phyloP scores from a whole-genome alignment of 2,113 vertebrate genomes.

The Syrmaticus mikado region DNA sequence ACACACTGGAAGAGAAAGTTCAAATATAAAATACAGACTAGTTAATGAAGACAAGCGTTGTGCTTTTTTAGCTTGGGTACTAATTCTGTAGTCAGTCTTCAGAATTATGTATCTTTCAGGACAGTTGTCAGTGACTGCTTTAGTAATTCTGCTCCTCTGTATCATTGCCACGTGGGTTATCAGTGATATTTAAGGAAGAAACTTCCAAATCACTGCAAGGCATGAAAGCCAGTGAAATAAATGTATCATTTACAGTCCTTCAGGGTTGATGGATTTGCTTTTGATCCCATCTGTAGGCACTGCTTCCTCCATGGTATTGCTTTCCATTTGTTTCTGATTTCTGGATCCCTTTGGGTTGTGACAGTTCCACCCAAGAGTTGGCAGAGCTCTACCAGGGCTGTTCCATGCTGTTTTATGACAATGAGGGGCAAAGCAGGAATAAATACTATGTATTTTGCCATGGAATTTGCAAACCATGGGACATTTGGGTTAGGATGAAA shows the following conservation, averaged over 20 bases:
- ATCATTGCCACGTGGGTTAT: not conserved
- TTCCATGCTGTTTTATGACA: too few relatives aligned
- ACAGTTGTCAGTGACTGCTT: too few relatives aligned
- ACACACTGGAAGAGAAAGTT: not conserved
- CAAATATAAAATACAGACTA: not conserved
- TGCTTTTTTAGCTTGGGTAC: not conserved
- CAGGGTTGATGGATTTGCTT: not conserved
- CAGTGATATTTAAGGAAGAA: not conserved
- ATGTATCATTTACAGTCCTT: not conserved
- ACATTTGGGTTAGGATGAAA: not conserved
- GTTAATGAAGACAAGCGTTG: not conserved
- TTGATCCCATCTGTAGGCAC: not conserved
- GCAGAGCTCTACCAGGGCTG: too few relatives aligned
- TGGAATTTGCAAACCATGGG: not conserved
- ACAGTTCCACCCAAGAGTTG: too few relatives aligned
- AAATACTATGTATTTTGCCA: not conserved
- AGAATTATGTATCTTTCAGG: not conserved
- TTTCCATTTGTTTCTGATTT: not conserved
- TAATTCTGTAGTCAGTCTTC: not conserved
- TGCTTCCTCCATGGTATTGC: not conserved
- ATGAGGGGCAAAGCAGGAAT: not conserved
- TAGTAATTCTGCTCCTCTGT: not conserved
- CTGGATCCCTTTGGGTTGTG: too few relatives aligned
- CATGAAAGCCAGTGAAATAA: not conserved
- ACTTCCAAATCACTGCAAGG: not conserved